A percentile compares a stretch with the other conserved stretches of the same genome.
Conservation (phyloP, 2,113 vertebrate species). For the Leucosticte australis region DNA sequence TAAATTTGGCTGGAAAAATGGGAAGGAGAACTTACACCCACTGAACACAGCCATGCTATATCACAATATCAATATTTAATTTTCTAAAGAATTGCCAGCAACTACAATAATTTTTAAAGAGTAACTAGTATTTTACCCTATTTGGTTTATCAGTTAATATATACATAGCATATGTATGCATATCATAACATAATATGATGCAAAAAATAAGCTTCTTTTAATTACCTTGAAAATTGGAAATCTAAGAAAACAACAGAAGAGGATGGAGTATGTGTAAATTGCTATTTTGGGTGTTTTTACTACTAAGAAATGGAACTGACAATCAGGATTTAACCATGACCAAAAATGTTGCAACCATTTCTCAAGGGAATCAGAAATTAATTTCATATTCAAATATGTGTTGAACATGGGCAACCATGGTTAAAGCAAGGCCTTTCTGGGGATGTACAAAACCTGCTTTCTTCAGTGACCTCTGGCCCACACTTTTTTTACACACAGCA, state of each 20-base stretch:
- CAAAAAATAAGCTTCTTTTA: background rate
- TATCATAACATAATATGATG: background rate
- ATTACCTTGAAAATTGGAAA: background rate
- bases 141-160: background rate
- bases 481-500: background rate
- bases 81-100: background rate
- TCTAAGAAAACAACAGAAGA: background rate
- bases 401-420: background rate
- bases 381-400: background rate
- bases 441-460: background rate
- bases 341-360: background rate
- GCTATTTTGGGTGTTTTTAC: background rate
- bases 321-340: background rate
- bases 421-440: background rate
- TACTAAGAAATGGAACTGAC: background rate
- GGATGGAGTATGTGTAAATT: too few relatives aligned
- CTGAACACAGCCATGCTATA: background rate
- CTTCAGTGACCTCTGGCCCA: background rate
- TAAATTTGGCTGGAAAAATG: background rate
- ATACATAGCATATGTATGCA: background rate
- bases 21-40: background rate
- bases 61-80: background rate
- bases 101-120: background rate
- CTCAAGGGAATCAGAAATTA: background rate
- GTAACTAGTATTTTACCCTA: background rate